Conservation (phyloP, 64 coral and sea anemone species). For the Astreopora myriophthalma region DNA sequence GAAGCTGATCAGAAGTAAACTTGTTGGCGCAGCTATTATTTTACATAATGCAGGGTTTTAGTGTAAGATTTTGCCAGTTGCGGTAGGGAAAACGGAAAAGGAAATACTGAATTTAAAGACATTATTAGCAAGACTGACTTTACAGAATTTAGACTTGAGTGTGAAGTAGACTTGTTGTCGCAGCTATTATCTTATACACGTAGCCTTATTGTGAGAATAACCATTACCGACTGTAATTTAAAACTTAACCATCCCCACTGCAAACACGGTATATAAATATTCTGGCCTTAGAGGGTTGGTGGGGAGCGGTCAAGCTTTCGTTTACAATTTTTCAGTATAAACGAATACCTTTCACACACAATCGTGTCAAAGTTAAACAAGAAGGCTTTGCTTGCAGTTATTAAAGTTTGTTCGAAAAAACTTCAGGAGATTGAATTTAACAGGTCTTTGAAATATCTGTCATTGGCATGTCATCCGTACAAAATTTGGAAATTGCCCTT, state of each 20-base stretch:
- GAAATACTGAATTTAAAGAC: too few species aligned
- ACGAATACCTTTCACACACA: background rate
- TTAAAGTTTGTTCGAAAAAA: background rate
- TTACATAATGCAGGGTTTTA: too few species aligned
- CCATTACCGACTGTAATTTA: background rate
- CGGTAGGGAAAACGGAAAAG: too few species aligned
- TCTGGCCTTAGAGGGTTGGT: background rate
- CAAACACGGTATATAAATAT: background rate
- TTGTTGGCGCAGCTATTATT: too few species aligned
- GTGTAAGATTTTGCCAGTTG: too few species aligned
- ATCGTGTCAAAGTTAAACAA: background rate
- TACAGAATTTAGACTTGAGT: too few species aligned
- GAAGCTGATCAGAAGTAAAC: too few species aligned
- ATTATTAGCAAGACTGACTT: too few species aligned
- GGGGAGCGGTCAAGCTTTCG: background rate
- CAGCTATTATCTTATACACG: background rate
- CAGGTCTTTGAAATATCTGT: background rate
- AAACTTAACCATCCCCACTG: background rate
- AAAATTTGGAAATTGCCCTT: background rate
- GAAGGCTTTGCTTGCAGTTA: background rate
- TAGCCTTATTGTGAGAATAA: background rate
- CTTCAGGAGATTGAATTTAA: background rate
- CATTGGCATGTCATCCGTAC: background rate
- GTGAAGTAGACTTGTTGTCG: too few species aligned
- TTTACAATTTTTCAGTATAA: background rate